Conservation (phyloP, 2,888 invertebrate species). For the Chrysolina americana region DNA sequence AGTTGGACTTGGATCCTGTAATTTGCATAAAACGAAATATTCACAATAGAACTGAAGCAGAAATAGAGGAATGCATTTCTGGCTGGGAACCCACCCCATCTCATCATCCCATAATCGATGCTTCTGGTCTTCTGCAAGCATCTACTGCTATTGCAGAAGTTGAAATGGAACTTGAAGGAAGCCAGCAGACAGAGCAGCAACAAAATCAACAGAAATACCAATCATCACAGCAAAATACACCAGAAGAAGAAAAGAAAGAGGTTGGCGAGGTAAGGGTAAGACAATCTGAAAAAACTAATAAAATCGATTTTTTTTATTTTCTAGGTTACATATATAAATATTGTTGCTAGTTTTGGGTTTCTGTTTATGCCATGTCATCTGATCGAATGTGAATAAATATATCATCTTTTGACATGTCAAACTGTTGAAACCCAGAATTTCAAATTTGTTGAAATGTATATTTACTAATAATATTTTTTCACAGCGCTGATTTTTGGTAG, state of each 20-base stretch:
- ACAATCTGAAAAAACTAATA: not conserved
- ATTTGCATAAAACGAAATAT: conserved; percentile 87
- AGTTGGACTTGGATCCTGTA: conserved; percentile 86
- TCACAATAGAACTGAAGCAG: conserved; percentile 84
- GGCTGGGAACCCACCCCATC: conserved; percentile 85
- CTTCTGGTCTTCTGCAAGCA: conserved; percentile 87
- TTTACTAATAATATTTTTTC: conserved; percentile 52
- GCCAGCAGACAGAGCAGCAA: conserved; percentile 69
- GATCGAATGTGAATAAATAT: not conserved
- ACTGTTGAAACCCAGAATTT: conserved; percentile 1
- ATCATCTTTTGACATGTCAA: not conserved
- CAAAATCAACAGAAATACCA: conserved; percentile 58
- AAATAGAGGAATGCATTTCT: conserved; percentile 81
- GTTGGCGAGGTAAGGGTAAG: conserved; percentile 23
- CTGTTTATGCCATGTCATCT: conserved; percentile 1
- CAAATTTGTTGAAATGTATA: not conserved
- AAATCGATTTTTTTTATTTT: conserved; percentile 2
- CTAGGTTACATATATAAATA: not conserved
- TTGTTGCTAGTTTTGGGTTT: conserved; percentile 10
- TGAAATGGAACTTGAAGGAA: conserved; percentile 80
- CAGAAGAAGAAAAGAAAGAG: conserved; percentile 21
- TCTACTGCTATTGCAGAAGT: conserved; percentile 87
- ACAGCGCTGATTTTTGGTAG: conserved; percentile 52
- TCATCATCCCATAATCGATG: conserved; percentile 87
- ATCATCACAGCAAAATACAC: conserved; percentile 45